These are phyloP conservation scores for Apis dorsata DNA, from an alignment of 1,140 invertebrate species.

Conservation along the genomic window DNA sequence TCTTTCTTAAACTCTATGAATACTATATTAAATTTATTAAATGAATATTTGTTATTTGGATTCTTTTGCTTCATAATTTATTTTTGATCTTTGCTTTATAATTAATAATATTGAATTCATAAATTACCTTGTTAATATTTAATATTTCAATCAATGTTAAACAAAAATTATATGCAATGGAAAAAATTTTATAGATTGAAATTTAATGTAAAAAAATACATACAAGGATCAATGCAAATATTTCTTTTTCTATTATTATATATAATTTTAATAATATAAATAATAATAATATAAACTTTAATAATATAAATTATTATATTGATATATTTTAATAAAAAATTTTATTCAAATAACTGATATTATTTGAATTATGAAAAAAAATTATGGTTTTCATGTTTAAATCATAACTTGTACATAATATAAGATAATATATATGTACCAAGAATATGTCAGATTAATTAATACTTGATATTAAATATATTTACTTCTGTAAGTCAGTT, in stretches of 20 bases:
- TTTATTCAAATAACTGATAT: neutral
- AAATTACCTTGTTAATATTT: too few relatives aligned
- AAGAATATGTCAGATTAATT: slow-evolving; percentile 6
- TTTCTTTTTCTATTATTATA: neutral
- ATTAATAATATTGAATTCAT: too few relatives aligned
- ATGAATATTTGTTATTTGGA: neutral
- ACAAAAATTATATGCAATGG: too few relatives aligned
- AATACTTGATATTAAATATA: neutral
- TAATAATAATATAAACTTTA: neutral
- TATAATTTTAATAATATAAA: neutral
- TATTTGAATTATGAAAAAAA: neutral
- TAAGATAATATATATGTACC: slow-evolving; percentile 13
- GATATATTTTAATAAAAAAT: neutral
- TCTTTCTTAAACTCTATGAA: neutral
- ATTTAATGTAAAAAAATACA: too few relatives aligned
- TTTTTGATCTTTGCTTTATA: too few relatives aligned
- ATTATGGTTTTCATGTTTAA: slow-evolving; percentile 3
- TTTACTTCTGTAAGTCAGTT: neutral
- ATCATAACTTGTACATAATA: neutral
- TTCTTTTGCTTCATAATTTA: too few relatives aligned
- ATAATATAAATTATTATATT: neutral
- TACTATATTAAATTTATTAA: neutral
- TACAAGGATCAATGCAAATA: too few relatives aligned
- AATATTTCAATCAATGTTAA: too few relatives aligned
- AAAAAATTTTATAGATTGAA: too few relatives aligned